Percentiles rank a stretch among this genome's conserved stretches.
Conservation (phyloP, 2,888 invertebrate genomes). For the Tribolium freemani region DNA sequence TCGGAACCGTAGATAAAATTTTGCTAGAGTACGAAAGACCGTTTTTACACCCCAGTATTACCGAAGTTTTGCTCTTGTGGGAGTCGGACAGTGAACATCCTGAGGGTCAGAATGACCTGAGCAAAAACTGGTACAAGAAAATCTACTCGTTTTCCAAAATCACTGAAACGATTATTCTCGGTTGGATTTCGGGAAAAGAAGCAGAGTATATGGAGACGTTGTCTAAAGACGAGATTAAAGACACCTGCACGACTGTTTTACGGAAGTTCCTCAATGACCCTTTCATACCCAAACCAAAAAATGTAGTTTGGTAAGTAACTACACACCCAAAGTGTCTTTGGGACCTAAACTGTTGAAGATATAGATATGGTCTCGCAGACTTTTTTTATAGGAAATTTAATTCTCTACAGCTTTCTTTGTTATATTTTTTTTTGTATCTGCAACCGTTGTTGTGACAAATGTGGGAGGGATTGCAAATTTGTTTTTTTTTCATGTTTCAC, state of each 20-base stretch:
- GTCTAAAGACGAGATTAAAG: constrained; percentile 80
- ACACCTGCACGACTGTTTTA: constrained; percentile 86
- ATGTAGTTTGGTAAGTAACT: constrained; percentile 82
- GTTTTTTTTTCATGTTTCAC: no score
- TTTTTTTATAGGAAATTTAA: no score
- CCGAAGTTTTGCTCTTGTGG: constrained; percentile 91
- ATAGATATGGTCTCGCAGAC: no score
- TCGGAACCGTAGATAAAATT: constrained; percentile 95
- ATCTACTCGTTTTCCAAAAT: constrained; percentile 95
- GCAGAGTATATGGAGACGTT: constrained; percentile 93
- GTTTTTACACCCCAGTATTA: constrained; percentile 87
- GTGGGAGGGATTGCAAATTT: no score
- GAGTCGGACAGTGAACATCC: constrained; percentile 73
- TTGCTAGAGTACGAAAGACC: constrained; percentile 92
- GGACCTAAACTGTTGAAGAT: no score
- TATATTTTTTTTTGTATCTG: no score
- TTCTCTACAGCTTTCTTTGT: no score
- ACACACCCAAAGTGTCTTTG: no score
- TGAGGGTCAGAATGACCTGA: constrained; percentile 70
- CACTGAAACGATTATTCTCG: constrained; percentile 85
- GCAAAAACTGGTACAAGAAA: constrained; percentile 88
- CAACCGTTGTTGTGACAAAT: no score
- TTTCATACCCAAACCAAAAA: constrained; percentile 89
- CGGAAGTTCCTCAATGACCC: constrained; percentile 91
- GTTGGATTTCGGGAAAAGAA: constrained; percentile 93